Evolutionary conservation across 2,888 invertebrate genomes (phyloP), one percentile per base, ranked within the genome.

Genomic region (Plutella xylostella): DNA sequence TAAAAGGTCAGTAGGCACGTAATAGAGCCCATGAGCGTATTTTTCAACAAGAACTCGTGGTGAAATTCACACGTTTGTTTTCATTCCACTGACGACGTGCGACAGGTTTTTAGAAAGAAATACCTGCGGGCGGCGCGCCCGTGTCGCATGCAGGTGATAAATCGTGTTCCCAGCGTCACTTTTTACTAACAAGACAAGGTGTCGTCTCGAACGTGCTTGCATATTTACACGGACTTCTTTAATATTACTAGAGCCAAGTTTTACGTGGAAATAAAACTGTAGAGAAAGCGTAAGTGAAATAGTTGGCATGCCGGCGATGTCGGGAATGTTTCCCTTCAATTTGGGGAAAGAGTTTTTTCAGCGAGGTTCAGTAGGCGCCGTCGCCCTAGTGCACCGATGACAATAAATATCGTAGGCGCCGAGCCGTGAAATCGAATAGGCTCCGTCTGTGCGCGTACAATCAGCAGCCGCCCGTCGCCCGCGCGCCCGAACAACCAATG

Each of bases 341-440:
- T 77, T 74, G 55, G 70, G 71, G 65, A 64, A 73, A 39, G 39
- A 76, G 75, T 75, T 79, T 79, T 80, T 82, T 77, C 71, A 74
- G 63, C 75, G 75, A 70, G 76, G 78, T 78, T 80, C 79, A 76
- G 74, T 75, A 77, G 76, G 75, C 76, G 68, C 15, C 39, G 35
- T 69, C 76, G 75, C 37, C 33, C 25, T 80, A 79, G 73, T 80
- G 78, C 77, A 79, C 77, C 80, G 82, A 80, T 82, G 82, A 82
- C 79, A 82, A 82, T 83, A 83, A 83, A 83, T 82, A 82, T 79
- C 77, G 72, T 63, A 62, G 65, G 82, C 80, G 78, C 67, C 78
- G 78, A 82, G 82, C 78, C 83, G 75, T 83, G 82, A 82, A 83
- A 83, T 83, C 82, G 82, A 83, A 83, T 82, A 82, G 82, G 82